These are phyloP conservation scores for Cyprinodon diabolis DNA, from an alignment of 2,797 vertebrate genomes.

Conservation along the genomic window DNA sequence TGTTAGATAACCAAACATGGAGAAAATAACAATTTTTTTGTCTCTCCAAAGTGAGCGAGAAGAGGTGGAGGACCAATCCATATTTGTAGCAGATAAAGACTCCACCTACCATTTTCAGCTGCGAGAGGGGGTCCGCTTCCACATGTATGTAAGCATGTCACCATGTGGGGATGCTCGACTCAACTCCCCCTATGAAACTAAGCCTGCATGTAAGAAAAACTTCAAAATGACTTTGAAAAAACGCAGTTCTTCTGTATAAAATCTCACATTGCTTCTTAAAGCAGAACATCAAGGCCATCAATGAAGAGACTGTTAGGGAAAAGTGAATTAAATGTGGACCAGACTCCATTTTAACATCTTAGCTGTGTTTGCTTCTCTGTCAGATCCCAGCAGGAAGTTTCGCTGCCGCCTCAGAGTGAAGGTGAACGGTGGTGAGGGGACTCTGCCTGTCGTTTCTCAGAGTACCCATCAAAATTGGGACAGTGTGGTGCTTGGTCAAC, in stretches of 20 bases:
- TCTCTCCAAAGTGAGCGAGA: conserved; percentile 77
- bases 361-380: neutral
- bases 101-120: conserved; percentile 79
- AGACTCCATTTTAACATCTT: neutral
- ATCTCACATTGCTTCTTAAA: neutral
- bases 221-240: neutral
- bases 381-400: conserved; percentile 86
- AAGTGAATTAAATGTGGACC: neutral
- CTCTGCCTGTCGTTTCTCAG: conserved; percentile 81
- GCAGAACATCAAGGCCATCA: neutral
- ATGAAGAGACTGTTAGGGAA: neutral
- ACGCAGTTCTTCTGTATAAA: neutral
- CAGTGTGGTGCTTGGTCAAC: conserved; percentile 72
- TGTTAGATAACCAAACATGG: conserved; percentile 51
- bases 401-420: conserved; percentile 87
- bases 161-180: conserved; percentile 93
- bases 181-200: conserved; percentile 89
- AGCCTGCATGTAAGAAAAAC: conserved; percentile 81
- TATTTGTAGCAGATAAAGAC: conserved; percentile 82
- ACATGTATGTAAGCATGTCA: conserved; percentile 89
- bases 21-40: neutral
- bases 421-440: conserved; percentile 91
- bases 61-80: conserved; percentile 79
- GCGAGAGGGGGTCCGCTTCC: conserved; percentile 85
- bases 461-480: conserved; percentile 77